Percentiles rank a stretch among this genome's conserved stretches.
Evolutionary conservation across 2,888 invertebrate species (phyloP).

Genomic region (Epistrophe grossulariae): DNA sequence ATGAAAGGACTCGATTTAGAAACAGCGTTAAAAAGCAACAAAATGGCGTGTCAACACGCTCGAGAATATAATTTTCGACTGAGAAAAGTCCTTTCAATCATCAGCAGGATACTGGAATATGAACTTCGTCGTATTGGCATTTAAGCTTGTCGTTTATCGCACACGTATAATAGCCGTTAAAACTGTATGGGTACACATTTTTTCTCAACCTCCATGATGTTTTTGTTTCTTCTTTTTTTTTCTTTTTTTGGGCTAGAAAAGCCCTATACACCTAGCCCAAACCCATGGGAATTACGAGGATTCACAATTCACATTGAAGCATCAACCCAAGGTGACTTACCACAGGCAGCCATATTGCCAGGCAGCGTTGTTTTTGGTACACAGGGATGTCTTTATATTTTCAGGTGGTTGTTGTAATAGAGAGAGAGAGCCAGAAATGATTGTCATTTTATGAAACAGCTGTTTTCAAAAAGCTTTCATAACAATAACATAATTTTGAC

Average conservation of each 20-base stretch:
- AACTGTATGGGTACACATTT: slow-evolving; percentile 37
- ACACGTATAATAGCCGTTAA: slow-evolving; percentile 43
- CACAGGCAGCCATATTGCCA: slow-evolving; percentile 35
- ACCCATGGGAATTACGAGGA: slow-evolving; percentile 30
- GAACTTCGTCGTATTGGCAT: slow-evolving; percentile 71
- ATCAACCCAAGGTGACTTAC: slow-evolving; percentile 70
- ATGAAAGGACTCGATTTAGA: slow-evolving; percentile 75
- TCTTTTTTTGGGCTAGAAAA: background rate
- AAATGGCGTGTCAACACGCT: slow-evolving; percentile 83
- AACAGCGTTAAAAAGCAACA: slow-evolving; percentile 81
- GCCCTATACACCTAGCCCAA: slow-evolving; percentile 33
- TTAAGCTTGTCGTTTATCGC: slow-evolving; percentile 58
- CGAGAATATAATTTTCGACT: slow-evolving; percentile 83
- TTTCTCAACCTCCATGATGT: background rate
- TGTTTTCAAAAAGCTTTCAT: slow-evolving; percentile 48
- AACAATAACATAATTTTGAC: background rate
- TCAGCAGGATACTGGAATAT: slow-evolving; percentile 72
- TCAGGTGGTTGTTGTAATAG: slow-evolving; percentile 37
- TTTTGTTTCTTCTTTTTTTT: background rate
- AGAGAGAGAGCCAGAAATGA: slow-evolving; percentile 33
- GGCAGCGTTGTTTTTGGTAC: slow-evolving; percentile 41
- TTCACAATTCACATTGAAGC: slow-evolving; percentile 55
- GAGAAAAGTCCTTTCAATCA: slow-evolving; percentile 77
- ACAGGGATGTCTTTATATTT: slow-evolving; percentile 55
- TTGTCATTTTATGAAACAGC: slow-evolving; percentile 41